Evolutionary conservation across 2,797 vertebrate species (phyloP), one percentile per base, ranked within the genome.

Genomic region (Nannoperca obscura): DNA sequence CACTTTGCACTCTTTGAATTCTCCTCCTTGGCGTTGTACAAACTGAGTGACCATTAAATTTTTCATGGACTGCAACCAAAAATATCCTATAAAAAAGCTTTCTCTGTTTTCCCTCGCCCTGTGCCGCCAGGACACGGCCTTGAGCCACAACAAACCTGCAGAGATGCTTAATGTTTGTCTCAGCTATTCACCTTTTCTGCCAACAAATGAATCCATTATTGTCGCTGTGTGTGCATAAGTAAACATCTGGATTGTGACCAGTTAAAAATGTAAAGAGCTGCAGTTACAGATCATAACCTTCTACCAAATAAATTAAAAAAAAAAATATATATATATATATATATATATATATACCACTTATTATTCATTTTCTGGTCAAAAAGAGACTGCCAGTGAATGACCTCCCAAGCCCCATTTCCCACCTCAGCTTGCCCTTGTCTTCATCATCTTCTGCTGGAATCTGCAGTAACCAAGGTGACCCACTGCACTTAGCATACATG

Each of bases 401-500:
- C 88, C 85, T 86, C 57, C 68, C 24, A 46, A 14, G 53, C 71
- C 69, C 22, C 19, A n/a, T 85, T 71, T 71, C 79, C 80, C 84
- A 83, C 86, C 83, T 82, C 57, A 72, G 81, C 88, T 82, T 76
- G 84, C 84, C 91, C 91, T 94, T 89, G 88, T 70, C 90, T 89
- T 87, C 85, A 84, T 86, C 84, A 74, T 91, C 91, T 89, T 88
- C 86, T 92, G 86, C 87, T 90, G 76, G 81, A 89, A 91, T 92
- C 92, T 94, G 91, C 93, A 93, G 90, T 91, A 92, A 94, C 91
- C 93, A 94, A 94, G 93, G 93, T 95, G 93, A 95, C 92, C 86
- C 76, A 70, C 52, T 91, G 88, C 91, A 93, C 90, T 92, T 89
- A 89, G 88, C 86, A 91, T 81, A 88, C 66, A 80, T 53, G 74